Percentiles rank a stretch among this genome's conserved stretches.
These are phyloP conservation scores for Drosophila biarmipes DNA, from an alignment of 1,140 invertebrate species.

Conservation along the genomic window DNA sequence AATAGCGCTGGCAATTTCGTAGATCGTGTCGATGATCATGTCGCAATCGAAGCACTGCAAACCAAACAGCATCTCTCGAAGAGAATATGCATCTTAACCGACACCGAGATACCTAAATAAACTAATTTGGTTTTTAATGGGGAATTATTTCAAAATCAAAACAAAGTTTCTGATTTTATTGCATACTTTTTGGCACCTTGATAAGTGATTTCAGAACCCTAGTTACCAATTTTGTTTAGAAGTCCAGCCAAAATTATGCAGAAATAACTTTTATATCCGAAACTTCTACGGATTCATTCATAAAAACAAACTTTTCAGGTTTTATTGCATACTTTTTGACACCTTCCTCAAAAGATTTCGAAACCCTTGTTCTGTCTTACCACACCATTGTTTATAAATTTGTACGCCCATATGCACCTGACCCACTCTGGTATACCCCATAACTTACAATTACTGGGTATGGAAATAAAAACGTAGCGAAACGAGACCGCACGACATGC, in stretches of 20 bases:
- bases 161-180: no score
- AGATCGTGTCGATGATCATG: constrained; percentile 82
- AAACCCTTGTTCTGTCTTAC: no score
- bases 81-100: background rate
- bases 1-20: constrained; percentile 72
- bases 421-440: background rate
- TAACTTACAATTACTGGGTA: background rate
- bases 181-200: no score
- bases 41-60: constrained; percentile 64
- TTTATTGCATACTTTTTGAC: background rate
- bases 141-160: no score
- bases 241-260: background rate
- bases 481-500: constrained; percentile 76
- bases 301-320: background rate
- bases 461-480: constrained; percentile 41
- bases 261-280: background rate
- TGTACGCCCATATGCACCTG: background rate
- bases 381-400: background rate
- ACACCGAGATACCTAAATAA: background rate
- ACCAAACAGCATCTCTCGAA: constrained; percentile 17
- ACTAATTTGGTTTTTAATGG: no score
- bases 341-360: background rate
- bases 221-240: no score
- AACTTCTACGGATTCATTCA: background rate
- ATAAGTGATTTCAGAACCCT: no score